Percentiles rank a stretch among this genome's conserved stretches.
phyloP scores from a whole-genome alignment of 2,113 vertebrate species.

The Tragelaphus scriptus region DNA sequence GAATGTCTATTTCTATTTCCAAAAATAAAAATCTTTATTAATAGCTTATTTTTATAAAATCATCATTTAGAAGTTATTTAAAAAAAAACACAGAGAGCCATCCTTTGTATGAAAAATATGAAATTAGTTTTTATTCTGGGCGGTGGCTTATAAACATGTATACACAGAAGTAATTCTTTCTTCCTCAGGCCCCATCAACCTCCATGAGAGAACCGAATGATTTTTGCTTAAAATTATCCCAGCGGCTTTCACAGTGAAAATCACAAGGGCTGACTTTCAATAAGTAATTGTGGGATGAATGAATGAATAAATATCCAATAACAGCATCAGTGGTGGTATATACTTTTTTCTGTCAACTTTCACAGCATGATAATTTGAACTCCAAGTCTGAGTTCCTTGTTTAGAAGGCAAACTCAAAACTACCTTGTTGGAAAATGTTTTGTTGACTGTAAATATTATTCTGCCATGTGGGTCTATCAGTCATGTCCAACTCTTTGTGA shows the following conservation, averaged over 20 bases:
- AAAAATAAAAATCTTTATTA: conserved; percentile 32
- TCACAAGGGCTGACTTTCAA: not conserved
- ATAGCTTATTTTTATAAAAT: conserved; percentile 22
- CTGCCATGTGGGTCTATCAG: not conserved
- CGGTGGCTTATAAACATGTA: not conserved
- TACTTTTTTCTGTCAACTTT: not conserved
- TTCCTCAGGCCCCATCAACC: not conserved
- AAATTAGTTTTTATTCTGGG: not conserved
- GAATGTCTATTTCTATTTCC: conserved; percentile 17
- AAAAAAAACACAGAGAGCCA: not conserved
- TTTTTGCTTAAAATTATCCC: not conserved
- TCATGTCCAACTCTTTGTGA: not conserved
- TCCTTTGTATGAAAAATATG: not conserved
- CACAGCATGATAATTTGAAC: not conserved
- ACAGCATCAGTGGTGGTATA: not conserved
- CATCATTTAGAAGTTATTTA: not conserved
- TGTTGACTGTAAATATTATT: not conserved
- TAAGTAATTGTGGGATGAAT: not conserved
- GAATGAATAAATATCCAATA: not conserved
- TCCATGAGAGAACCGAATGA: not conserved
- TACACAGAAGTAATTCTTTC: not conserved
- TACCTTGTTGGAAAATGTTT: not conserved
- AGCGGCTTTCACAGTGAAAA: not conserved
- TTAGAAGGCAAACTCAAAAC: not conserved
- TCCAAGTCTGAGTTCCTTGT: not conserved